Evolutionary conservation across 2,888 invertebrate genomes (phyloP).

Genomic region (Tethea ocularis): DNA sequence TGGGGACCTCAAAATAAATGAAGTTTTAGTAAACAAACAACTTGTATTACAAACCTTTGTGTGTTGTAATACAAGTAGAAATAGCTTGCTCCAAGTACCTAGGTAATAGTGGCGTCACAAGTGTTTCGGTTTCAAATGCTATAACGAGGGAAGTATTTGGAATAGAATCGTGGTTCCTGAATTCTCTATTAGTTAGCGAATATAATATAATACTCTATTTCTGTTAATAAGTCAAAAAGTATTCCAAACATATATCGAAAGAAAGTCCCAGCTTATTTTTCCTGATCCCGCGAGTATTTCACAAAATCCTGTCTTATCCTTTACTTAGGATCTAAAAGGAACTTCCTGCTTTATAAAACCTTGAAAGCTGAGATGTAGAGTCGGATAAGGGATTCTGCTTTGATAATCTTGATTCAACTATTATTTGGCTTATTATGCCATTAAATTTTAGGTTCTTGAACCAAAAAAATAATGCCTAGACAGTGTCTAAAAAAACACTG

Average conservation of each 20-base stretch:
- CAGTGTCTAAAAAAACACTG: too few species aligned
- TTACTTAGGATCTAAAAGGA: constrained; percentile 2
- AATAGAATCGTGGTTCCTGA: neutral
- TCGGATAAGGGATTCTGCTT: neutral
- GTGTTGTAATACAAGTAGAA: neutral
- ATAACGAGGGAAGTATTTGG: too few species aligned
- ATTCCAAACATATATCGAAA: neutral
- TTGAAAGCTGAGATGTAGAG: neutral
- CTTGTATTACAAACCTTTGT: neutral
- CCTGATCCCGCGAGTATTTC: neutral
- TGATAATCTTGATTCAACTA: neutral
- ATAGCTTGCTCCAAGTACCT: neutral
- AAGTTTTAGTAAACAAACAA: neutral
- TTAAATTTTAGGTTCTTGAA: too few species aligned
- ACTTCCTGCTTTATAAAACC: neutral
- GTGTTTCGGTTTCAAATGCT: too few species aligned
- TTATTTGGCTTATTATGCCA: neutral
- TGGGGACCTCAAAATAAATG: constrained; percentile 4
- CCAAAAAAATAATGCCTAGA: too few species aligned
- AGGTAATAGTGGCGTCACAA: neutral
- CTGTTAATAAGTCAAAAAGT: too few species aligned
- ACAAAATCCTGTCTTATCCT: neutral
- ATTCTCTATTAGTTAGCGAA: too few species aligned
- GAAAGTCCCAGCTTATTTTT: neutral
- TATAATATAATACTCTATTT: too few species aligned